Evolutionary conservation across 1,140 invertebrate species (phyloP), one percentile per base, ranked within the genome.

Genomic region (Lepidurus couesii): DNA sequence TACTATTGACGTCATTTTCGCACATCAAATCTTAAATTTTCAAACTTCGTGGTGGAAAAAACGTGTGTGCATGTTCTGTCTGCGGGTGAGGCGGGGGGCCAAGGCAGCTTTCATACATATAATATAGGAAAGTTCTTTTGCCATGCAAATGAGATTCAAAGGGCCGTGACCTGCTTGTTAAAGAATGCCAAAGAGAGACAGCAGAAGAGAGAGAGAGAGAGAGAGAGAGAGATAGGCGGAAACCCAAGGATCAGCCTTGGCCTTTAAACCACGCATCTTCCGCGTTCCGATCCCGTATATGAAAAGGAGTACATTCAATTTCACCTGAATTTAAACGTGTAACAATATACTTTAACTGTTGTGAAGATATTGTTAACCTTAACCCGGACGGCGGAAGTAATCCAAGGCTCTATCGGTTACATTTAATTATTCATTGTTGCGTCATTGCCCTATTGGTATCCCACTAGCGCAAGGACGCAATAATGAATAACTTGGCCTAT

Each of bases 141-240:
- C 34, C 53, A 65, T 65, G 53, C 53, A n/a, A 65, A 65, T 65
- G 53, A 65, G 53, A 65, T 65, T 65, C 53, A 13, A 65, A 21
- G 21, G 53, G 53, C 53, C 53, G 53, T 65, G 53, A 65, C 53
- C 53, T 65, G 53, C 53, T 65, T 65, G 53, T 65, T 65, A 65
- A 65, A 65, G 53, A 65, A 65, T 21, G 53, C 53, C 53, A 65
- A 65, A 65, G 8, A 13, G 53, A 65, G 53, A 21, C 53, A 21
- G 16, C 7, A 65, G 53, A 65, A 65, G 26, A 1, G 4, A 75
- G 24, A 21, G 9, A 16, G 11, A n/a, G n/a, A n/a, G n/a, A 65
- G 26, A 1, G 4, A 75, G 24, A 42, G 34, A 75, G 16, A 45
- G 42, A 42, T 42, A 75, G 24, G 21, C n/a, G 74, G 74, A 44